A percentile compares a stretch with the other conserved stretches of the same genome.
These are phyloP conservation scores for Promerops cafer DNA, from an alignment of 2,113 vertebrate species.

Conservation along the genomic window DNA sequence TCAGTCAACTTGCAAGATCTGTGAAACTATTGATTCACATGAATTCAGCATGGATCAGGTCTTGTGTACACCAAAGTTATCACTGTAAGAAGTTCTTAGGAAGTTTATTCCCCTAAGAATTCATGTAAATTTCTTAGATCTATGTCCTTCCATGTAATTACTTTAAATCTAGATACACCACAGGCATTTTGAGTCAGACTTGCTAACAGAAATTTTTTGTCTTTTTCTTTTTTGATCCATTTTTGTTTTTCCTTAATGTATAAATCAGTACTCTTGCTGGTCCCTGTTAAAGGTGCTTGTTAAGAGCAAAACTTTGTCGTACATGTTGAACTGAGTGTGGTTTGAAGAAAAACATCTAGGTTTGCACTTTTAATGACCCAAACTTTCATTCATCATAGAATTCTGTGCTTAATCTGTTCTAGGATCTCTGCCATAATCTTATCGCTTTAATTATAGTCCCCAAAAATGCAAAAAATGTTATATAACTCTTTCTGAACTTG, in stretches of 20 bases:
- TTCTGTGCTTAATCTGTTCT: constrained; percentile 78
- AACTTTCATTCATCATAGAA: constrained; percentile 69
- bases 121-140: neutral
- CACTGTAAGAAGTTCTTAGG: neutral
- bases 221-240: neutral
- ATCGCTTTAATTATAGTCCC: constrained; percentile 82
- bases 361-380: constrained; percentile 72
- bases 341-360: constrained; percentile 15
- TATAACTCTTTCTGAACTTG: constrained; percentile 79
- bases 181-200: neutral
- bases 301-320: neutral
- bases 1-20: neutral
- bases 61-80: neutral
- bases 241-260: neutral
- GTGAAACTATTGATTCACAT: neutral
- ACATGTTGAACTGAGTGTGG: constrained; percentile 21
- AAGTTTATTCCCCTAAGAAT: neutral
- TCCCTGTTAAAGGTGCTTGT: neutral
- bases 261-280: neutral
- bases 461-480: constrained; percentile 83
- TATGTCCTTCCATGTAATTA: neutral
- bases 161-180: neutral
- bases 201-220: neutral
- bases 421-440: constrained; percentile 84
- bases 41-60: neutral